A percentile compares a stretch with the other conserved stretches of the same genome.
These are phyloP conservation scores for Phthorimaea operculella DNA, from an alignment of 1,140 invertebrate species.

Conservation along the genomic window DNA sequence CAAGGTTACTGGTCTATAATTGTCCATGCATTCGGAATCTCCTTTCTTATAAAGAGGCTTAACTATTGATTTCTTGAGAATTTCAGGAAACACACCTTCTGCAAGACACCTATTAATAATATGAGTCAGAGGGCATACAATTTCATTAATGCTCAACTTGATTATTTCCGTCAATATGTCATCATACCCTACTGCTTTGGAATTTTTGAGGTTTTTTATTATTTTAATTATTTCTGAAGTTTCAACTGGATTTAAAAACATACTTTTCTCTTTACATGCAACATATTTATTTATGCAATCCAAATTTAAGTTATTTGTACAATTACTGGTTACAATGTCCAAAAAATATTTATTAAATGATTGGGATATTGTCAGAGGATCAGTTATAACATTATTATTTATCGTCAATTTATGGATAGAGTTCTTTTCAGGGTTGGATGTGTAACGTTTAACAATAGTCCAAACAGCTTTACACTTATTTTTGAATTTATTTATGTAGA, in stretches of 20 bases:
- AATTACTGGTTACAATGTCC: no score
- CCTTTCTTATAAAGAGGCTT: slow-evolving; percentile 7
- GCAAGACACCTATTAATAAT: slow-evolving; percentile 4
- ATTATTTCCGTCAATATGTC: slow-evolving; percentile 1
- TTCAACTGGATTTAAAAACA: slow-evolving; percentile 3
- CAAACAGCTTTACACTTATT: background rate
- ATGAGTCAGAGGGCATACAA: background rate
- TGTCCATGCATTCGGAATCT: background rate
- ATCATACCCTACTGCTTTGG: slow-evolving; percentile 1
- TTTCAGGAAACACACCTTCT: slow-evolving; percentile 6
- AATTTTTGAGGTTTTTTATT: background rate
- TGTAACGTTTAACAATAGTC: slow-evolving; percentile 1
- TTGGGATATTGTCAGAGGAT: background rate
- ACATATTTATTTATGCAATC: no score
- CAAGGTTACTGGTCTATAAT: slow-evolving; percentile 7
- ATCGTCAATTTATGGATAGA: background rate
- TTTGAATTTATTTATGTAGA: slow-evolving; percentile 1
- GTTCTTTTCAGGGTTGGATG: background rate
- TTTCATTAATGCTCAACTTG: background rate
- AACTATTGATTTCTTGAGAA: slow-evolving; percentile 4
- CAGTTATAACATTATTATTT: background rate
- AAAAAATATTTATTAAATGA: no score
- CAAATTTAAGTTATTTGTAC: no score
- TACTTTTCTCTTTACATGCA: background rate
- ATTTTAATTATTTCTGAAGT: background rate